Conservation (phyloP, 2,888 invertebrate genomes). For the Drosophila parthenogenetica region DNA sequence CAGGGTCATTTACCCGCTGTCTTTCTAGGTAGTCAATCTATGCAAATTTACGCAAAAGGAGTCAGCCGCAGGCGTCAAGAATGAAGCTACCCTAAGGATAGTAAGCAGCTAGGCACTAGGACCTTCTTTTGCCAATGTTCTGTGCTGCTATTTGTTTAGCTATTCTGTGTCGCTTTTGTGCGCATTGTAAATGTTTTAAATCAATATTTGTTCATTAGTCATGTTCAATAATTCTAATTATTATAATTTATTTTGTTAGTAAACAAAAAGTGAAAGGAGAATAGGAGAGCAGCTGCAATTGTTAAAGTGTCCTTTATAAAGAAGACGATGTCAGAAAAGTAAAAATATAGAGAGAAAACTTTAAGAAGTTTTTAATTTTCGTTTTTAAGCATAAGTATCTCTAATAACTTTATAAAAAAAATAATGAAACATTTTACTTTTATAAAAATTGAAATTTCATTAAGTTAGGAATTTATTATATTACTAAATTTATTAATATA, state of each 20-base stretch:
- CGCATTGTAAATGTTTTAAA: slow-evolving; percentile 54
- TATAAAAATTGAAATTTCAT: too few species aligned
- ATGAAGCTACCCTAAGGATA: slow-evolving; percentile 7
- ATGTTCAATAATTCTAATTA: slow-evolving; percentile 72
- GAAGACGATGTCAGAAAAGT: neutral
- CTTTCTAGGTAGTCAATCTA: slow-evolving; percentile 31
- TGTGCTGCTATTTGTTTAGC: slow-evolving; percentile 52
- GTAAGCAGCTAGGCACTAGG: neutral
- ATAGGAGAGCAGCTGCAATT: slow-evolving; percentile 11
- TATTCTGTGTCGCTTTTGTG: slow-evolving; percentile 53
- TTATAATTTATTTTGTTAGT: slow-evolving; percentile 36
- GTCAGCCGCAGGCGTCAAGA: slow-evolving; percentile 46
- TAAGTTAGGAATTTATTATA: too few species aligned
- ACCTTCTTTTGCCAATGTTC: slow-evolving; percentile 16
- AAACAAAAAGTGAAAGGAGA: slow-evolving; percentile 1
- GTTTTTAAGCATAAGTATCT: too few species aligned
- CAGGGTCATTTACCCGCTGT: slow-evolving; percentile 12
- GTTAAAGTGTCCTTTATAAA: neutral
- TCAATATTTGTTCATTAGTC: slow-evolving; percentile 81
- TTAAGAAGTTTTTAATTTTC: too few species aligned
- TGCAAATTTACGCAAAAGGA: slow-evolving; percentile 19
- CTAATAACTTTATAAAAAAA: too few species aligned
- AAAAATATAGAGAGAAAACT: too few species aligned
- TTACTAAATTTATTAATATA: too few species aligned
- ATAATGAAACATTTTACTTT: too few species aligned